Percentiles rank a stretch among this genome's conserved stretches.
phyloP scores from a whole-genome alignment of 1,140 invertebrate species.

The Plutomurus gul region DNA sequence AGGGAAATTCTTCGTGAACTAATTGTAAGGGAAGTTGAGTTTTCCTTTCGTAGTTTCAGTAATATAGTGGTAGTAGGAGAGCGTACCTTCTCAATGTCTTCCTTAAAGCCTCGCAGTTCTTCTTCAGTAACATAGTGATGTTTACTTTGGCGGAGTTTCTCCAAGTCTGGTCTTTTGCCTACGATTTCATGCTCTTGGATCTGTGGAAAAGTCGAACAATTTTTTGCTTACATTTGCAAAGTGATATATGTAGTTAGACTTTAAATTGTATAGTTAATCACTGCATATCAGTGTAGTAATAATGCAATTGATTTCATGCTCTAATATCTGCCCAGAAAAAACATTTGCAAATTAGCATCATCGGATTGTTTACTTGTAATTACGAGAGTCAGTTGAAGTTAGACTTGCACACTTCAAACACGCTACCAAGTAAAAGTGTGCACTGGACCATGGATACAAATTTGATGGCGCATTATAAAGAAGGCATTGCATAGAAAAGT shows the following conservation, averaged over 20 bases:
- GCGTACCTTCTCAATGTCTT: constrained; percentile 63
- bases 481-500: background rate
- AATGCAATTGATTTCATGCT: too few relatives aligned
- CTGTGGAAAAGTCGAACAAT: too few relatives aligned
- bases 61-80: background rate
- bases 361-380: background rate
- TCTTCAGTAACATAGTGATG: constrained; percentile 58
- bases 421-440: constrained; percentile 42
- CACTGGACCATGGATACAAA: background rate
- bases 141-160: constrained; percentile 61
- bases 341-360: background rate
- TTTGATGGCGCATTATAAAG: background rate
- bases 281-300: too few relatives aligned
- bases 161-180: constrained; percentile 63
- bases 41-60: background rate
- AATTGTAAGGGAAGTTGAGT: background rate
- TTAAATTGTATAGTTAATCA: too few relatives aligned
- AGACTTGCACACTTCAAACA: background rate
- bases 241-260: too few relatives aligned
- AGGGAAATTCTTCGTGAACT: background rate
- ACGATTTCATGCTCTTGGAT: constrained; percentile 71
- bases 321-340: constrained; percentile 64
- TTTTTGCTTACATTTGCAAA: too few relatives aligned
- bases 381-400: too few relatives aligned
- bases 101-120: constrained; percentile 59